Evolutionary conservation across 2,113 vertebrate species (phyloP), one percentile per base, ranked within the genome.

Genomic region (Zeus faber): DNA sequence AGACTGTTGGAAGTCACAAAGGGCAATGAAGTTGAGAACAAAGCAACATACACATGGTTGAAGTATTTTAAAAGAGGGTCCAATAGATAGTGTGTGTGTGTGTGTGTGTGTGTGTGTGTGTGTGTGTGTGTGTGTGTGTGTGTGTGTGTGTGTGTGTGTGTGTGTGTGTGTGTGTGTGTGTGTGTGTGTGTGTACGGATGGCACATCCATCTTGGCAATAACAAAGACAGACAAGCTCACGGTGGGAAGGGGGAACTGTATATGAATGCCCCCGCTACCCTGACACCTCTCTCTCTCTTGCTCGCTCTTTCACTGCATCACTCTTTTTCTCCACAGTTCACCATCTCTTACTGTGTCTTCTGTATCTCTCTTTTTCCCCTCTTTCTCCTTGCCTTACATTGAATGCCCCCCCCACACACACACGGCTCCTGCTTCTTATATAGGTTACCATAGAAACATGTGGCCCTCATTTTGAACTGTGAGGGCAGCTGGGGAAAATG

Each of bases 161-260:
- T 21, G 26, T 49, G 13, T 33, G 17, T 53, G 17, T 47, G 31
- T 47, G 33, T 57, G 39, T 48, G 51, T 43, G 57, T 37, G 60
- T 49, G 53, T 56, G 56, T 68, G 47, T 60, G 54, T 69, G 62
- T 65, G 46, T 68, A 53, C 24, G 39, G 70, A 72, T 79, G 79
- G n/a, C 33, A 2, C 13, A 87, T 87, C 75, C 67, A 76, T 83
- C 74, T 81, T 40, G 1, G 35, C 33, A 14, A n/a, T 57, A 71
- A 70, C 74, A 76, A 66, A 77, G 69, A 67, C 52, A 62, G 80
- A 71, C 66, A 55, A 69, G 49, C 50, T 72, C 80, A 72, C 73
- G 64, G 73, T 72, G 62, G 74, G 75, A 73, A 72, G 75, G 55
- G 77, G 78, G 74, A 81, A 79, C 81, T 72, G 73, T 82, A 83